These are phyloP conservation scores for Maniola jurtina DNA, from an alignment of 1,140 invertebrate genomes.

Conservation along the genomic window DNA sequence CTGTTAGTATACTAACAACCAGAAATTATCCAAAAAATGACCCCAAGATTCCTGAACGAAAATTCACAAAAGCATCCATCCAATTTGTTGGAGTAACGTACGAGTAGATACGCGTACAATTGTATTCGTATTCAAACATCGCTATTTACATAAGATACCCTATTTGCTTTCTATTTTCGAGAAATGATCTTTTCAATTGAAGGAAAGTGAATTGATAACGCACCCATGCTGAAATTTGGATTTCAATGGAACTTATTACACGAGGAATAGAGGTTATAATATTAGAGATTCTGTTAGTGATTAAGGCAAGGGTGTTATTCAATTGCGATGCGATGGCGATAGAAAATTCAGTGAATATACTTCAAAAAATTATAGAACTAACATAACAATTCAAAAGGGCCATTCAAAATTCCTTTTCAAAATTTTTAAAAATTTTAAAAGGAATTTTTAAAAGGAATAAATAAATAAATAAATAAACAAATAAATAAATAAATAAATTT, in stretches of 20 bases:
- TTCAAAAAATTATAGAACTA: no score
- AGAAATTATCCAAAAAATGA: conserved; percentile 8
- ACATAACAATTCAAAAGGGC: no score
- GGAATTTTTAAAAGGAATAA: no score
- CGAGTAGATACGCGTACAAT: conserved; percentile 36
- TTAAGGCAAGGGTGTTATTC: neutral
- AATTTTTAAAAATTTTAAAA: no score
- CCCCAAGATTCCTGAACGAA: conserved; percentile 30
- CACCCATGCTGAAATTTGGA: conserved; percentile 11
- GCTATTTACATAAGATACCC: conserved; percentile 46
- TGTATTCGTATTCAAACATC: conserved; percentile 40
- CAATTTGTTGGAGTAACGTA: conserved; percentile 44
- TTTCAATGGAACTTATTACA: neutral
- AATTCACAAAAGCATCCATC: conserved; percentile 47
- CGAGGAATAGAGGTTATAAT: neutral
- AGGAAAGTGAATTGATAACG: conserved; percentile 39
- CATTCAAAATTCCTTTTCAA: no score
- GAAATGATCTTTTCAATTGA: conserved; percentile 44
- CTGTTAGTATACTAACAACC: neutral
- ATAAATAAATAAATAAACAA: no score
- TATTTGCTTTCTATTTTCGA: conserved; percentile 46
- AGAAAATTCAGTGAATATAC: neutral
- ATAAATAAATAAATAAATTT: no score
- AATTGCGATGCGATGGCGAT: neutral
- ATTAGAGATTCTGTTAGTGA: neutral